Conservation (phyloP, 2,113 vertebrate genomes). For the Jacana jacana region DNA sequence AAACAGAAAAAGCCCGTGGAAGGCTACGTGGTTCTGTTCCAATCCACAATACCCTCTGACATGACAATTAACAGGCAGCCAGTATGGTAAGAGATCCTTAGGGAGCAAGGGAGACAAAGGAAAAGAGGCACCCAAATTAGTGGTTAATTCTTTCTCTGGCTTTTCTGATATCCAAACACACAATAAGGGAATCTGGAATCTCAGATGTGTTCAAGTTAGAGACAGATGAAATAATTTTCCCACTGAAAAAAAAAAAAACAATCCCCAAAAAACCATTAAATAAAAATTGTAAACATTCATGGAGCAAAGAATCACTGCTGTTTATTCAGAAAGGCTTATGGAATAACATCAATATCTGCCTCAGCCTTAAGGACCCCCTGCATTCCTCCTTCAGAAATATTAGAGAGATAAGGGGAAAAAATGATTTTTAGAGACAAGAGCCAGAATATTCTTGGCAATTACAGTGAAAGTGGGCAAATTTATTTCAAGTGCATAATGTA, state of each 20-base stretch:
- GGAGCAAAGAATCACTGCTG: background rate
- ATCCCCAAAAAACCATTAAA: background rate
- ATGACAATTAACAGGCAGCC: background rate
- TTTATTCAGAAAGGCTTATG: background rate
- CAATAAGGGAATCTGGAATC: background rate
- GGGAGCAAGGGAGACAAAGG: background rate
- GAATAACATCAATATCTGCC: background rate
- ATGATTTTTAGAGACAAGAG: background rate
- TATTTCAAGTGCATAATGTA: constrained; percentile 7
- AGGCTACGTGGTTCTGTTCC: background rate
- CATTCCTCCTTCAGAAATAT: background rate
- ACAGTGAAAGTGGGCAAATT: background rate
- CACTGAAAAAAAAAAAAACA: background rate
- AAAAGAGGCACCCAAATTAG: background rate
- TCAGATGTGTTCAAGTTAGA: background rate
- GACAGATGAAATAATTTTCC: background rate
- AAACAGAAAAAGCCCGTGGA: background rate
- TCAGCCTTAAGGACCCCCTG: background rate
- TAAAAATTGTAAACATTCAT: background rate
- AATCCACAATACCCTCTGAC: background rate
- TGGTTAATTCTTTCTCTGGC: background rate
- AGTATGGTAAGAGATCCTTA: background rate
- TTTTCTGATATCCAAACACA: background rate
- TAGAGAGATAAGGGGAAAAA: background rate
- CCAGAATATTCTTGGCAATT: background rate